These are phyloP conservation scores for Cacoxenus indagator DNA, from an alignment of 2,888 invertebrate species.

Conservation along the genomic window DNA sequence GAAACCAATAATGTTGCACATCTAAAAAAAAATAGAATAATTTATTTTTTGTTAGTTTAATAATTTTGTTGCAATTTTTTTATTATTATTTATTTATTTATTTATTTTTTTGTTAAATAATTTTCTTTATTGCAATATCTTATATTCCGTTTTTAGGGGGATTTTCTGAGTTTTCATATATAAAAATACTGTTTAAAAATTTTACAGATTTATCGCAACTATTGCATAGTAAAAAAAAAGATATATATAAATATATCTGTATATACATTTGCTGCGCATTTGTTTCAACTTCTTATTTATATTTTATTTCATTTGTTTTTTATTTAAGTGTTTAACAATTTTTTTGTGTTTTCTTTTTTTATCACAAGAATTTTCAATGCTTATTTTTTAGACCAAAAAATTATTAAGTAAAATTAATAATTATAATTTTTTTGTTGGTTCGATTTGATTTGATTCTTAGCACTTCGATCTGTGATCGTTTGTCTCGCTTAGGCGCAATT, in stretches of 20 bases:
- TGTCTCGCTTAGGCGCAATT: not conserved
- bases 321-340: slow-evolving; percentile 54
- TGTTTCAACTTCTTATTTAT: not conserved
- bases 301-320: not conserved
- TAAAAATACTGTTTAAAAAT: slow-evolving; percentile 52
- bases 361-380: slow-evolving; percentile 64
- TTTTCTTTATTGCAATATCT: too few species aligned
- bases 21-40: not conserved
- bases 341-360: slow-evolving; percentile 53
- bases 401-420: not conserved
- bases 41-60: slow-evolving; percentile 50
- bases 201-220: slow-evolving; percentile 36
- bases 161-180: slow-evolving; percentile 38
- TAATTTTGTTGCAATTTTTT: slow-evolving; percentile 44
- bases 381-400: slow-evolving; percentile 35
- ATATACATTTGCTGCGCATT: slow-evolving; percentile 34
- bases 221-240: slow-evolving; percentile 42
- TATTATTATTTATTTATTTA: slow-evolving; percentile 37
- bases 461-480: too few species aligned
- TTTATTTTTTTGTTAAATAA: slow-evolving; percentile 26
- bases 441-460: too few species aligned
- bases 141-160: too few species aligned
- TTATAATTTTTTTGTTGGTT: too few species aligned
- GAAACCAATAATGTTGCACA: too few species aligned
- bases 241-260: slow-evolving; percentile 59